Conservation (phyloP, 2,888 invertebrate genomes). For the Anoplius nigerrimus region DNA sequence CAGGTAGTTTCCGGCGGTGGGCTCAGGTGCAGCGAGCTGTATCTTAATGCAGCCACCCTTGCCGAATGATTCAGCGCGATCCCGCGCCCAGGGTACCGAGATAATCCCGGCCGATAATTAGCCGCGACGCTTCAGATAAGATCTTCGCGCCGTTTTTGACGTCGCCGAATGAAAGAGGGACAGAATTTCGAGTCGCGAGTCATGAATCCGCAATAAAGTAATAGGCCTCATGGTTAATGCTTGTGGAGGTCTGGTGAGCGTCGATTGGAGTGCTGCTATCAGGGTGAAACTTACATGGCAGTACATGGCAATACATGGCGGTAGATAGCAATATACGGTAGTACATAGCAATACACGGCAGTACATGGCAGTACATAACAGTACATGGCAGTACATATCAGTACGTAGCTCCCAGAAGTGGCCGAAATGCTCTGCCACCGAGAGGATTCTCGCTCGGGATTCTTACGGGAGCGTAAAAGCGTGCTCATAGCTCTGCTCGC, state of each 20-base stretch:
- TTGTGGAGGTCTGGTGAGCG: too few relatives aligned
- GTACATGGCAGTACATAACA: too few relatives aligned
- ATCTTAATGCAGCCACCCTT: background rate
- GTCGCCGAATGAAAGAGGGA: constrained; percentile 11
- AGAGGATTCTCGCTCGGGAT: too few relatives aligned
- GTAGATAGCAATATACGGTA: too few relatives aligned
- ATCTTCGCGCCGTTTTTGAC: constrained; percentile 29
- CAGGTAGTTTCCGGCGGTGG: constrained; percentile 20
- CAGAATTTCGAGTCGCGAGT: background rate
- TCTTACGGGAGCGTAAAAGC: too few relatives aligned
- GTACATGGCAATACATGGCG: too few relatives aligned
- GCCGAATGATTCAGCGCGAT: background rate
- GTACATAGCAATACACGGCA: too few relatives aligned
- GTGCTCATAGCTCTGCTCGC: constrained; percentile 28
- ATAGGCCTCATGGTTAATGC: background rate
- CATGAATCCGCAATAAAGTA: background rate
- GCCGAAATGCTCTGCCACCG: too few relatives aligned
- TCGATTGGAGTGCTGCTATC: too few relatives aligned
- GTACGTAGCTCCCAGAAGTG: too few relatives aligned
- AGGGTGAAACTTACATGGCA: too few relatives aligned
- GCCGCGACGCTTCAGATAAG: constrained; percentile 41
- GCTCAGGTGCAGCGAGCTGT: background rate
- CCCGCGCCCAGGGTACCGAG: constrained; percentile 13
- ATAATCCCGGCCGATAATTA: constrained; percentile 56
- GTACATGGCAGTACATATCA: too few relatives aligned